A percentile compares a stretch with the other conserved stretches of the same genome.
Evolutionary conservation across 2,888 invertebrate genomes (phyloP).

Genomic region (Azorinus chamasolen): DNA sequence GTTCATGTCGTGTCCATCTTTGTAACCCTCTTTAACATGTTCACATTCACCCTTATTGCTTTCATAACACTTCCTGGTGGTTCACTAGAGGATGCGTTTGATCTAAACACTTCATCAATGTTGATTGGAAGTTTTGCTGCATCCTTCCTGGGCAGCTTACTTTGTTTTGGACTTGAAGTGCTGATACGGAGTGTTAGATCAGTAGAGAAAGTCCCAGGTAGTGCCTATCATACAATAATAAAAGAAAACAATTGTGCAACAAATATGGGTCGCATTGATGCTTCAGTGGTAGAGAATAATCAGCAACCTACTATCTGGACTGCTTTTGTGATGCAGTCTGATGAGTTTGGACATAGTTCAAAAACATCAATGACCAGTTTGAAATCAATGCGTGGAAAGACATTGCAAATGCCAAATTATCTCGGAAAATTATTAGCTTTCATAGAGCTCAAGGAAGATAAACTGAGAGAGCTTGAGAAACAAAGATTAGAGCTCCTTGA

Average conservation of each 20-base stretch:
- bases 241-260: constrained; percentile 12
- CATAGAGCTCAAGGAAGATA: no score
- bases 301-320: no score
- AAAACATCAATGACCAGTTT: no score
- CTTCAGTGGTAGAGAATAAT: not conserved
- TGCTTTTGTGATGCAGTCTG: no score
- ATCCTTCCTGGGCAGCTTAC: constrained; percentile 4
- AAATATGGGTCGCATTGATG: not conserved
- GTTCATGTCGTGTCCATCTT: constrained; percentile 46
- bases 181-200: constrained; percentile 49
- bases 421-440: no score
- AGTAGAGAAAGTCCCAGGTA: constrained; percentile 28
- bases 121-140: constrained; percentile 6
- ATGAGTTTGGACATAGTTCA: no score
- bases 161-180: constrained; percentile 36
- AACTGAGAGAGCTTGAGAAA: no score
- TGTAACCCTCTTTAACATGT: constrained; percentile 24
- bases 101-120: constrained; percentile 17
- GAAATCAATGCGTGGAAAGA: no score
- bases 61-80: constrained; percentile 37
- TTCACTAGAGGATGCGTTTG: constrained; percentile 19
- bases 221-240: constrained; percentile 40
- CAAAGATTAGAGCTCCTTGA: no score
- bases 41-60: constrained; percentile 32
- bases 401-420: no score